Conservation (phyloP, 2,888 invertebrate genomes). For the Papilio demoleus region DNA sequence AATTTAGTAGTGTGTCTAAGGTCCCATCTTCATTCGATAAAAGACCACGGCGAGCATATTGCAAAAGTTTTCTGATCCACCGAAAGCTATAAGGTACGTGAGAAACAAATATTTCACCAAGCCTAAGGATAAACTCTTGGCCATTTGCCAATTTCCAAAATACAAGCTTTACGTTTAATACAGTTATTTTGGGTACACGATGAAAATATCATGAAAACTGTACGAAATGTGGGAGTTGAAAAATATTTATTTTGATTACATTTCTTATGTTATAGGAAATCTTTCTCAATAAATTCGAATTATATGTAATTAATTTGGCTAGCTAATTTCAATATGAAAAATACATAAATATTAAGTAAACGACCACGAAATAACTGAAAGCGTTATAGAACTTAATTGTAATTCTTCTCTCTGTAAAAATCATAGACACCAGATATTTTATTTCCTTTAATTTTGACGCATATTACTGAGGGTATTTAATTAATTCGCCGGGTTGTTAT, state of each 20-base stretch:
- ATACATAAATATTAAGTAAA: too few relatives aligned
- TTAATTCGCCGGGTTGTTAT: too few relatives aligned
- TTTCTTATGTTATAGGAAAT: neutral
- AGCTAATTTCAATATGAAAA: too few relatives aligned
- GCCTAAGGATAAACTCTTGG: constrained; percentile 27
- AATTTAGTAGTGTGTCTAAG: neutral
- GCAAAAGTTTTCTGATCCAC: constrained; percentile 20
- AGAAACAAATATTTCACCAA: constrained; percentile 32
- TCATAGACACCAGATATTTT: too few relatives aligned
- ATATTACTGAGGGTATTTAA: too few relatives aligned
- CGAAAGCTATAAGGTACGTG: constrained; percentile 22
- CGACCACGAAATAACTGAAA: too few relatives aligned
- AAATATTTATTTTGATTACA: neutral
- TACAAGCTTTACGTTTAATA: constrained; percentile 10
- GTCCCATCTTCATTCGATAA: neutral
- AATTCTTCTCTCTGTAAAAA: too few relatives aligned
- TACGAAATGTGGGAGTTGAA: neutral
- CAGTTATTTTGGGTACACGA: constrained; percentile 22
- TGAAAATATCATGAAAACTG: constrained; percentile 17
- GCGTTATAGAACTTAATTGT: too few relatives aligned
- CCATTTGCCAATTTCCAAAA: constrained; percentile 28
- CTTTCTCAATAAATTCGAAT: too few relatives aligned
- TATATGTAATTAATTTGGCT: too few relatives aligned
- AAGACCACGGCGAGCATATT: constrained; percentile 15
- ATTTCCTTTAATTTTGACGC: too few relatives aligned